These are phyloP conservation scores for Camelus dromedarius DNA, from an alignment of 2,113 vertebrate genomes.

Conservation along the genomic window DNA sequence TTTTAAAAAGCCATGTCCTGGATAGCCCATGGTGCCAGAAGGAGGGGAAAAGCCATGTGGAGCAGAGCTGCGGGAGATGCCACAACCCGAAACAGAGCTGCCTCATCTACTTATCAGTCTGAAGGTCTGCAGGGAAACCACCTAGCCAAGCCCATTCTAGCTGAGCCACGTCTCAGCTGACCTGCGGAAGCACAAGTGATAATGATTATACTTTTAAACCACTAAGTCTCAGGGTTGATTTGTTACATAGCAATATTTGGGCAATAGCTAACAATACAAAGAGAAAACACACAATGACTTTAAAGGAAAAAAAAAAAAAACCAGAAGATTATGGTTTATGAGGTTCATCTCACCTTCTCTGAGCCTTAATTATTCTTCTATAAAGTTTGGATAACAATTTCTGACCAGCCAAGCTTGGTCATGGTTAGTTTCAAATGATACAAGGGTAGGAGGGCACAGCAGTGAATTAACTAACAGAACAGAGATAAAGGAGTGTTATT, in stretches of 20 bases:
- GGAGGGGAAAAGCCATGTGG: neutral
- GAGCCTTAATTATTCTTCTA: neutral
- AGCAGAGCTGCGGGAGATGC: neutral
- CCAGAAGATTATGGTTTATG: neutral
- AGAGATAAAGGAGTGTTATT: neutral
- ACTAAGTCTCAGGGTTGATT: neutral
- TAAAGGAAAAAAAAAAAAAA: neutral
- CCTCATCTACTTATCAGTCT: neutral
- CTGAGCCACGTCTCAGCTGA: neutral
- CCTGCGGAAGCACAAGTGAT: neutral
- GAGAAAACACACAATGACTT: neutral
- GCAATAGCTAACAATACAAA: neutral
- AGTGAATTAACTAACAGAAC: neutral
- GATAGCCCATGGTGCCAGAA: neutral
- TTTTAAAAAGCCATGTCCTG: neutral
- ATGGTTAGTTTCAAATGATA: neutral
- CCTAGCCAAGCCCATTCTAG: neutral
- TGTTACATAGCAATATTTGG: constrained; percentile 15
- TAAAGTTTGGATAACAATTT: neutral
- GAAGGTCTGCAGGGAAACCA: neutral
- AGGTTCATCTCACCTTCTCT: neutral
- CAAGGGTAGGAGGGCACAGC: neutral
- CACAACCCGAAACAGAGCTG: neutral
- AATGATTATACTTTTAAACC: constrained; percentile 15
- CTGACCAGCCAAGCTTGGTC: neutral